Conservation (phyloP, 2,888 invertebrate species). For the Eupithecia pulchellata region DNA sequence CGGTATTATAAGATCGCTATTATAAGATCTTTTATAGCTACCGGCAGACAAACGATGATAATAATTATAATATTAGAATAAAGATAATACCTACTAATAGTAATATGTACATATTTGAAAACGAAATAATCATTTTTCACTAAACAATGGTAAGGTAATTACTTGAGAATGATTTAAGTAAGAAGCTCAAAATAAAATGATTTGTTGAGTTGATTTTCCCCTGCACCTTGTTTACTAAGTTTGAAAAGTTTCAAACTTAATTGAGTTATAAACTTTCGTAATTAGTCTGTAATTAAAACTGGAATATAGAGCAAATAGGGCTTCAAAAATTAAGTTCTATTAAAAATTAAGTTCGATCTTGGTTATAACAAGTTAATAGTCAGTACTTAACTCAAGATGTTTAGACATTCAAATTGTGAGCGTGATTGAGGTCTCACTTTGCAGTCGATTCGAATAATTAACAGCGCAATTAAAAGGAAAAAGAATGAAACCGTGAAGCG, state of each 20-base stretch:
- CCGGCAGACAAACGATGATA: background rate
- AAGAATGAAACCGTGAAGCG: slow-evolving; percentile 29
- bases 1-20: no score
- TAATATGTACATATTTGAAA: no score
- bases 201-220: background rate
- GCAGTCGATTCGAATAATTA: slow-evolving; percentile 56
- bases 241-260: slow-evolving; percentile 1
- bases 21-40: background rate
- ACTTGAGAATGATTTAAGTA: background rate
- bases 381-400: slow-evolving; percentile 1
- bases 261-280: slow-evolving; percentile 5
- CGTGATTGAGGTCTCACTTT: slow-evolving; percentile 47
- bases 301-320: background rate
- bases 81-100: no score
- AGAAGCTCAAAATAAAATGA: background rate
- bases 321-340: background rate
- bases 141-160: no score
- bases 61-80: no score
- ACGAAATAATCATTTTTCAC: background rate
- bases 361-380: slow-evolving; percentile 30
- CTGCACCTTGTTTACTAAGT: background rate
- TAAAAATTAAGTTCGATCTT: slow-evolving; percentile 9
- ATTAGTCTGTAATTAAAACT: slow-evolving; percentile 10
- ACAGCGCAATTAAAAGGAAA: slow-evolving; percentile 55
- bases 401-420: slow-evolving; percentile 37